Evolutionary conservation across 1,140 invertebrate genomes (phyloP), one percentile per base, ranked within the genome.

Genomic region (Fopius arisanus): DNA sequence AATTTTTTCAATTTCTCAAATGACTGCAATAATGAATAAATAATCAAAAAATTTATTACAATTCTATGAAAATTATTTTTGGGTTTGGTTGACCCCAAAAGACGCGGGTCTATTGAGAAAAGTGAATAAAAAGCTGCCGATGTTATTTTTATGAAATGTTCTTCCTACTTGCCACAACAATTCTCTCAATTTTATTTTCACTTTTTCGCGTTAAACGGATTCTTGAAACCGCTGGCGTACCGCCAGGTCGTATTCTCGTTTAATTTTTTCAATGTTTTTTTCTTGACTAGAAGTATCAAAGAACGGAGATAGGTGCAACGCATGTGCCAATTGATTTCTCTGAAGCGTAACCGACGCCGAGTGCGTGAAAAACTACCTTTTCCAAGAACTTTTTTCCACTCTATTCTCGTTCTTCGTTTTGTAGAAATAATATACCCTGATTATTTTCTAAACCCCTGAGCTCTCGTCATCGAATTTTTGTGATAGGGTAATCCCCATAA

Each of bases 251-350:
- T 48, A 48, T 48, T 48, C 43, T 48, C 43, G 43, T 5, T 48
- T 12, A 16, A 48, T 16, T 48, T 48, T 48, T 48, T 48, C 9
- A 37, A 37, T 37, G n/a, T 48, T 48, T 48, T 19, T 19, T 19
- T 19, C 43, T 12, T 48, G 9, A 48, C 43, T 5, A 10, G 33
- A 3, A 2, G 43, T 48, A 48, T 48, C 43, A 7, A n/a, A 14
- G 43, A 7, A 48, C 43, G 16, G 43, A n/a, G 1, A 16, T 19
- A n/a, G 43, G 43, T 48, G 43, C n/a, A 48, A 48, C 5, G 26
- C 33, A 9, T 43, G 16, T 68, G 66, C 66, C 66, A 68, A 68
- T 68, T 68, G 66, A 68, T 26, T 68, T 68, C 66, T 68, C 23
- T 68, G 66, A 68, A 68, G 37, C 14, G 33, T 43, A 10, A 41